Conservation (phyloP, 2,888 invertebrate species). For the Marasmarcha lunaedactyla region DNA sequence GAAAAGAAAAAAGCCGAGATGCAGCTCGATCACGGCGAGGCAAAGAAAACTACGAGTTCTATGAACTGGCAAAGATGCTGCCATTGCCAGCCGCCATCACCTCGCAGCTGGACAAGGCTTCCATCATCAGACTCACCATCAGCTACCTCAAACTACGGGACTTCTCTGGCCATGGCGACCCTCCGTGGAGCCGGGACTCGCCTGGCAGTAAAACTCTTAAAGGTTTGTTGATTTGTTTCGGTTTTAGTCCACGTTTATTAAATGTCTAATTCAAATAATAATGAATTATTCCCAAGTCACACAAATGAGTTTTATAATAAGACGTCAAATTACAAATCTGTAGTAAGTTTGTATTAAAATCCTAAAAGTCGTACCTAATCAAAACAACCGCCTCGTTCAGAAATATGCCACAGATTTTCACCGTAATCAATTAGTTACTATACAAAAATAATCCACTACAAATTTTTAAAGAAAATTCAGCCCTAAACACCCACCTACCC, state of each 20-base stretch:
- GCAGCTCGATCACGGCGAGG: constrained; percentile 92
- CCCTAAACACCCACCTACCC: neutral
- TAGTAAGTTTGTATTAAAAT: no score
- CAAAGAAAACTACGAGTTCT: constrained; percentile 97
- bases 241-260: no score
- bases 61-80: constrained; percentile 94
- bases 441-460: no score
- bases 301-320: no score
- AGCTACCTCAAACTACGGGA: constrained; percentile 94
- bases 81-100: constrained; percentile 92
- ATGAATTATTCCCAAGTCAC: no score
- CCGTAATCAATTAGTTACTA: no score
- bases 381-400: no score
- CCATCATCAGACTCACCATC: constrained; percentile 95
- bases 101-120: constrained; percentile 94
- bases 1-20: constrained; percentile 94
- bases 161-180: constrained; percentile 96
- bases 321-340: no score
- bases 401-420: no score
- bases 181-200: constrained; percentile 91
- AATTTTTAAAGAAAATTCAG: neutral
- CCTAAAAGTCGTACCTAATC: no score
- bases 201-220: constrained; percentile 84
- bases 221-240: constrained; percentile 67
- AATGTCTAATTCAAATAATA: no score